These are phyloP conservation scores for Anoplius nigerrimus DNA, from an alignment of 2,888 invertebrate genomes.

Conservation along the genomic window DNA sequence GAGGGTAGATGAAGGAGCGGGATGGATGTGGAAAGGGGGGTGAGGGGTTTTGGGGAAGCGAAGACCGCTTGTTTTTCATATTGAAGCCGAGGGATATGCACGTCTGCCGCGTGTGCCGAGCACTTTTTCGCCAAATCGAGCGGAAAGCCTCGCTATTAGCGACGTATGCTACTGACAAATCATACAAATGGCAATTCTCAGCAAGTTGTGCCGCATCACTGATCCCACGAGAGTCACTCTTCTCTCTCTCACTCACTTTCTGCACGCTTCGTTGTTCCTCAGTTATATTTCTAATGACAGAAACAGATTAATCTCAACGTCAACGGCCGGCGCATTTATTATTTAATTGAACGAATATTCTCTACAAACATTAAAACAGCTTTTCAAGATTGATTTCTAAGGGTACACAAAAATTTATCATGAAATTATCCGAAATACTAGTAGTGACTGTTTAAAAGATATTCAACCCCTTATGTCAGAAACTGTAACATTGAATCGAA, in stretches of 20 bases:
- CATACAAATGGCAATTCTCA: slow-evolving; percentile 65
- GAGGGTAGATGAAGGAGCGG: slow-evolving; percentile 32
- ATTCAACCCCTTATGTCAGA: no score
- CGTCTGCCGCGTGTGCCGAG: slow-evolving; percentile 56
- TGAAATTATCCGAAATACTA: no score
- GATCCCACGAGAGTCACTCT: slow-evolving; percentile 29
- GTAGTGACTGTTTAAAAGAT: no score
- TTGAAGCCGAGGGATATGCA: slow-evolving; percentile 56
- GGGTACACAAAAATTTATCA: no score
- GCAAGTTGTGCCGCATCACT: slow-evolving; percentile 27
- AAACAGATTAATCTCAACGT: no score
- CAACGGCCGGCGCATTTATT: no score
- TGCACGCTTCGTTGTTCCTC: background rate
- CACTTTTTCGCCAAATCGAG: slow-evolving; percentile 73
- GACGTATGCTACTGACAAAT: slow-evolving; percentile 72
- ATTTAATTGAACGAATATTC: no score
- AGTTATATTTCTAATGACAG: no score
- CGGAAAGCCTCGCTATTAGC: slow-evolving; percentile 67
- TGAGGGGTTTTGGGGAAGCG: slow-evolving; percentile 9
- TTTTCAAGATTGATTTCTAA: no score
- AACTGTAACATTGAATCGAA: no score
- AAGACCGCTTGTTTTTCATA: slow-evolving; percentile 61
- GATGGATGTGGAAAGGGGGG: slow-evolving; percentile 19
- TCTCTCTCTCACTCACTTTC: background rate
- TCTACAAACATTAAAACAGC: no score